phyloP scores from a whole-genome alignment of 2,797 vertebrate species.

The Acanthiza pusilla region DNA sequence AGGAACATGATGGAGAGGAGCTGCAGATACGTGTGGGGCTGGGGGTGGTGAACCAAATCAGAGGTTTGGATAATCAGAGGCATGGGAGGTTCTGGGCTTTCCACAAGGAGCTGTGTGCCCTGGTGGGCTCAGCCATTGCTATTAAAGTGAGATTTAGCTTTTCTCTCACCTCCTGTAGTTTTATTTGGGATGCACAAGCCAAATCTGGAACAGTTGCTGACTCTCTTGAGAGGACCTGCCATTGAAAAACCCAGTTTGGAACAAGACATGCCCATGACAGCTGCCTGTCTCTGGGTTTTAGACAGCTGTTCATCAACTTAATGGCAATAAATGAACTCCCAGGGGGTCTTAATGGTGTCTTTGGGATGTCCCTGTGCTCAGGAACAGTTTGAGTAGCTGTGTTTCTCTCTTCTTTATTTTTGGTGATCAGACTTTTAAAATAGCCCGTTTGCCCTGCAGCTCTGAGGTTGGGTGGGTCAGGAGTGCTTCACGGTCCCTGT shows the following conservation, averaged over 20 bases:
- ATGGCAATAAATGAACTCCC: constrained; percentile 38
- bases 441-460: not conserved
- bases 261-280: not conserved
- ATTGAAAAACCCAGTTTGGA: not conserved
- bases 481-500: not conserved
- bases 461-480: not conserved
- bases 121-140: not conserved
- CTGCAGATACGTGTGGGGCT: not conserved
- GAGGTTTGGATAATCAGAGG: fast-evolving
- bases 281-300: not conserved
- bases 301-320: constrained; percentile 23
- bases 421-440: not conserved
- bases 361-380: not conserved
- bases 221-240: not conserved
- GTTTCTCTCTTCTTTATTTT: not conserved
- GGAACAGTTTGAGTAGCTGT: not conserved
- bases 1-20: not conserved
- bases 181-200: not conserved
- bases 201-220: not conserved
- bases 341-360: not conserved
- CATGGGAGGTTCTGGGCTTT: not conserved
- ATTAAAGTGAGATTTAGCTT: not conserved
- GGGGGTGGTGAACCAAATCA: not conserved
- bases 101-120: fast-evolving
- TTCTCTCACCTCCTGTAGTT: not conserved